phyloP scores from a whole-genome alignment of 2,113 vertebrate species.

The Pimephales promelas region DNA sequence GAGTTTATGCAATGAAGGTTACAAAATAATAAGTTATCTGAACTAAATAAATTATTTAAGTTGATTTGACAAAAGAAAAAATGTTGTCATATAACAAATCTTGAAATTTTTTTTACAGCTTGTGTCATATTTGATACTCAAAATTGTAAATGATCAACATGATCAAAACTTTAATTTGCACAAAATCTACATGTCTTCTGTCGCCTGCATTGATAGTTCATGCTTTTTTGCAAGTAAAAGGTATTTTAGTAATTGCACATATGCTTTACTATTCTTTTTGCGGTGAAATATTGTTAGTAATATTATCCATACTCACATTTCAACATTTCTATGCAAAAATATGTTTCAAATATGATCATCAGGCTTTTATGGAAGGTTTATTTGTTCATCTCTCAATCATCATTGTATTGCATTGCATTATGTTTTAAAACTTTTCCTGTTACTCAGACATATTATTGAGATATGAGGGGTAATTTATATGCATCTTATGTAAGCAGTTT shows the following conservation, averaged over 20 bases:
- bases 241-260: background rate
- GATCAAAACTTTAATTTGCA: background rate
- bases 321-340: too few relatives aligned
- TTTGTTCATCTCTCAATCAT: background rate
- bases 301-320: background rate
- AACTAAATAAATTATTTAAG: too few relatives aligned
- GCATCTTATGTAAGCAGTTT: background rate
- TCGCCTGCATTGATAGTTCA: background rate
- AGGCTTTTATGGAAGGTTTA: background rate
- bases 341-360: too few relatives aligned
- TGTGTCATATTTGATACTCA: background rate
- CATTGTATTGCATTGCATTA: background rate
- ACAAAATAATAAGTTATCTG: too few relatives aligned
- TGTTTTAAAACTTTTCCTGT: background rate
- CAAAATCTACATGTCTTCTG: background rate
- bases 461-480: background rate
- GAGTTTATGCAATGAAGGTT: too few relatives aligned
- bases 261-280: background rate
- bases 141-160: background rate
- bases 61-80: too few relatives aligned
- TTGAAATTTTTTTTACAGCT: too few relatives aligned
- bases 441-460: background rate
- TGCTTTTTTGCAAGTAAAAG: too few relatives aligned
- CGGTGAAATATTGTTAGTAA: background rate
- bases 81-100: too few relatives aligned